Evolutionary conservation across 2,888 invertebrate species (phyloP), one percentile per base, ranked within the genome.

Genomic region (Cantharis rufa): DNA sequence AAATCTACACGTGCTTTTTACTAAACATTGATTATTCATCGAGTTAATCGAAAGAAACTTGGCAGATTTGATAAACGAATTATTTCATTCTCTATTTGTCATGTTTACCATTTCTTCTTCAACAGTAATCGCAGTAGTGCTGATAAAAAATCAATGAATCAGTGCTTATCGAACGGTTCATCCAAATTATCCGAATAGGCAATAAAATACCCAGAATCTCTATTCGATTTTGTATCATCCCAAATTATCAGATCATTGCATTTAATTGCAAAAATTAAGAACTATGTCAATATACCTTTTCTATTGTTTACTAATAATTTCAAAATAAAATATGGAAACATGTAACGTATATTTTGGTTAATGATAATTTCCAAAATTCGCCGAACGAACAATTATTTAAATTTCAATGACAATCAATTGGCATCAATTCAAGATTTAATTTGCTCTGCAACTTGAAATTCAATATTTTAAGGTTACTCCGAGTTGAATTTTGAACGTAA

Each of bases 1-100:
- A 69, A 71, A 70, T 63, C 16, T 75, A 70, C 78, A 78, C 78
- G 78, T 76, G 78, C 74, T 73, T 68, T 78, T 69, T 73, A 11
- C 64, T 63, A 76, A 76, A 78, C 76, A 75, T 62, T 62, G 62
- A 73, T 78, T 76, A 78, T n/a, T 78, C 78, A 78, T 62, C 24
- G 64, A 27, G 28, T n/a, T 64, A 61, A 64, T 68, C 68, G 15
- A 32, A 62, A 10, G 1, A 62, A 62, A 32, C 62, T 73, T 48
- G 9, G 64, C 64, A 16, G 16, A 69, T 15, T 62, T 69, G 15
- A 64, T 72, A 48, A 32, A 48, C 66, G 9, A 10, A 68, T 13
- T 13, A 66, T 72, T 68, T 21, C 69, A 18, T 72, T 15, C 18
- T 69, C 11, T 11, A 16, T 21, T 21, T 15, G 64, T 66, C n/a